Base-by-base conservation (phyloP, 2,113 vertebrate genomes). In the Conger conger region DNA sequence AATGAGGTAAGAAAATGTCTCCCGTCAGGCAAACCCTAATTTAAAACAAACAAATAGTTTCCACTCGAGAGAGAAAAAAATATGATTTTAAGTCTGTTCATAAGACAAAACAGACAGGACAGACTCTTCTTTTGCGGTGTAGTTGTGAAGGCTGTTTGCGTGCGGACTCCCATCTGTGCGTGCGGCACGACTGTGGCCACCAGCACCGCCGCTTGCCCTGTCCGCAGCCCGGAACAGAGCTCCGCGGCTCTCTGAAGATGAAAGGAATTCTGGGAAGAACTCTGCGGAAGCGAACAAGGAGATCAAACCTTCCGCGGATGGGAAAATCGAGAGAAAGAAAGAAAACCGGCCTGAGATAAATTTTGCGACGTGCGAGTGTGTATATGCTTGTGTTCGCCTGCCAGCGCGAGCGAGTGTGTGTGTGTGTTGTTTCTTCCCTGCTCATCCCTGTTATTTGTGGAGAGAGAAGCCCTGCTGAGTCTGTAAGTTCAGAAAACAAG, bases 401-500 rank as follows among this genome's bases (percentile, higher is more conserved):
- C 33, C n/a, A 33, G 81, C 35, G 81, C 37, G 18, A 7, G 7
- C 53, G 38, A 13, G 54, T 73, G 81, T 68, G 63, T 33, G 82
- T 30, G 60, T 82, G 57, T 68, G 81, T 68, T 20, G 7, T 18
- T n/a, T 4, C 57, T 63, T 37, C 77, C 4, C 77, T 4, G 36
- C n/a, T 11, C 36, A 27, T 38, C 36, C 15, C 83, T 42, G 53
- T 50, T 79, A 33, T 33, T 40, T 78, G 50, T 84, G 33, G 35
- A 84, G 42, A 79, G 50, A 78, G 33, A 36, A 37, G 27, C 37
- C 76, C 45, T 53, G 27, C 73, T 78, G 83, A 45, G 20, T 84
- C 40, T 79, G 83, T 79, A 84, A 78, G 76, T 79, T 77, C 45
- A 78, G 42, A 36, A 84, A 84, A 78, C 83, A 84, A 79, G 13